Base-by-base conservation (phyloP, 2,888 invertebrate species). In the Leptogaster cylindrica region DNA sequence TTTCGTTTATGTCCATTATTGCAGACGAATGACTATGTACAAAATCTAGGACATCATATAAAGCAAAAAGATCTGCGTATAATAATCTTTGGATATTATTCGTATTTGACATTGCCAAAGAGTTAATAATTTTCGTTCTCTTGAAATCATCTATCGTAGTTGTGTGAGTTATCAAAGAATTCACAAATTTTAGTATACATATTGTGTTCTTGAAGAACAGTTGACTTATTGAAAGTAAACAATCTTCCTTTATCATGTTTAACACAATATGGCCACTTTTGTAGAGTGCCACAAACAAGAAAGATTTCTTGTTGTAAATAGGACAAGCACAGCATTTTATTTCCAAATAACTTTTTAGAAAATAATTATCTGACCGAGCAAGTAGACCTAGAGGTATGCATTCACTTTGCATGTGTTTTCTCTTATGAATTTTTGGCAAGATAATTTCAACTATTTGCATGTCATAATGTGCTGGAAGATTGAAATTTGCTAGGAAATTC, bases 401-500 rank as follows among this genome's bases (percentile, higher is more conserved):
- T n/a, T 25, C 23, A 10, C 46, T 12, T 8, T 33, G 4, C 8
- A 31, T 12, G 1, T 33, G 5, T 2, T 2, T 52, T n/a, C 31
- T 28, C 8, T 33, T 5, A 20, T 31, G 23, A 7, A 41, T 27
- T 23, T 61, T 50, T 20, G 12, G 28, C 23, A 58, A 8, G 3
- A 68, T 12, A 10, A 36, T 20, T 16, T 61, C 58, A 12, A 28
- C 51, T 2, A 58, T 44, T 28, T 65, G 27, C 12, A n/a, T 33
- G 4, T 52, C 3, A 3, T 50, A 51, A 14, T 52, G 44, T 8
- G 44, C 46, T n/a, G 66, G 41, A 7, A 66, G 25, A 18, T 63
- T 14, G 8, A 68, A 66, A 63, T 68, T 68, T 0, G 46, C 66
- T 7, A 66, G 7, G 14, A 52, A 66, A 33, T 63, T 68, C 2